phyloP scores from a whole-genome alignment of 2,113 vertebrate species.

The Tamias sibiricus region DNA sequence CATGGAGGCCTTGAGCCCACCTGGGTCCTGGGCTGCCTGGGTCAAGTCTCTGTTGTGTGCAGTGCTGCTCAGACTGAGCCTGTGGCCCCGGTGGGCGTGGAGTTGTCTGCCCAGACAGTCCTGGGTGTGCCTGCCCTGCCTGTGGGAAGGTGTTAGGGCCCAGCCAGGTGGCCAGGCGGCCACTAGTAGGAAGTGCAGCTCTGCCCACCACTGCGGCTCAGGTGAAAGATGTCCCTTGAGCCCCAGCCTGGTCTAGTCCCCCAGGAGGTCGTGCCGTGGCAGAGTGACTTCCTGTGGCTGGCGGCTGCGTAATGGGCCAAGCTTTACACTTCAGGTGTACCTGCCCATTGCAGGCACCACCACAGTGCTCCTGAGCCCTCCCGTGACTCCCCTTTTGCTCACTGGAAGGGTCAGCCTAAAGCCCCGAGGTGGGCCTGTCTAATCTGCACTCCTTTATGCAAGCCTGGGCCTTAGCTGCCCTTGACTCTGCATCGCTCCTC shows the following conservation, averaged over 20 bases:
- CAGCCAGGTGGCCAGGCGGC: constrained; percentile 80
- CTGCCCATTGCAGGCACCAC: not conserved
- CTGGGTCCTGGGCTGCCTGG: not conserved
- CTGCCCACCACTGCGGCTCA: constrained; percentile 63
- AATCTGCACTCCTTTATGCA: not conserved
- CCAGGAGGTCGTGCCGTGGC: not conserved
- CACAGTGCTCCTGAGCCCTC: too few relatives aligned
- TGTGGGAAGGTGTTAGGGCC: constrained; percentile 84
- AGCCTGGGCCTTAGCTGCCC: not conserved
- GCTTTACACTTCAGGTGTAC: not conserved
- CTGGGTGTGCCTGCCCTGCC: constrained; percentile 81
- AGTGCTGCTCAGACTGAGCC: not conserved
- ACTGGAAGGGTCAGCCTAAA: not conserved
- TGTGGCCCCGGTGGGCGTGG: constrained; percentile 60
- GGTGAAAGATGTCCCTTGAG: constrained; percentile 73
- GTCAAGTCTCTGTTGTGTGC: rapidly evolving
- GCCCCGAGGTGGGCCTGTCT: too few relatives aligned
- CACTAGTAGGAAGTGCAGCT: constrained; percentile 77
- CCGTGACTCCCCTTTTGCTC: rapidly evolving
- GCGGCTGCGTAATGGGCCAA: not conserved
- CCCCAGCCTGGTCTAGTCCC: rapidly evolving
- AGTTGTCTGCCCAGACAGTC: constrained; percentile 71
- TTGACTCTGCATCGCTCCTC: too few relatives aligned
- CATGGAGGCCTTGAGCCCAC: too few relatives aligned
- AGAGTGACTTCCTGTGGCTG: not conserved